Base-by-base conservation (phyloP, 2,888 invertebrate species). In the Dascillus cervinus region DNA sequence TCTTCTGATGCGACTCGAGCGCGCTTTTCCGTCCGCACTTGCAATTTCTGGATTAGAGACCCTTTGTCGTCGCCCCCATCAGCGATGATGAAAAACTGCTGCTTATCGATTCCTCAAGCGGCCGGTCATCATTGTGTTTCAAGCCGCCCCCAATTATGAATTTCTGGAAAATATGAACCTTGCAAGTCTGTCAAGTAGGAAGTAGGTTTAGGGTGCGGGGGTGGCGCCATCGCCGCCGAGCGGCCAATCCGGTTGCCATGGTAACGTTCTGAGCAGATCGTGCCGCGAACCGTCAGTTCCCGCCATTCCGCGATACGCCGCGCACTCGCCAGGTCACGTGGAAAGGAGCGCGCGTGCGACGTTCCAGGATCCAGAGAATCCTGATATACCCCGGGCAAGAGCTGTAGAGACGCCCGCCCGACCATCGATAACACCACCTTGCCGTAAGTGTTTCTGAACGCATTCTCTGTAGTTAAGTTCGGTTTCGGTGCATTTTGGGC, bases 241-340 rank as follows among this genome's bases (percentile, higher is more conserved):
- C 57, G 58, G 55, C 57, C 53, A 56, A 55, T 56, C n/a, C 55
- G 56, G 61, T 64, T 52, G 57, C 55, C 62, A 64, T 62, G 58
- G 56, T 52, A 58, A 63, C 62, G 60, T 58, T 53, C 52, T 56
- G 58, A 53, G 56, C 53, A 47, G 50, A 51, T 52, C 51, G 50
- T 47, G 46, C 47, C 43, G 37, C 49, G 49, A 46, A 46, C 48
- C 44, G 46, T 43, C 46, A 46, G 55, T 62, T 62, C 60, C 62
- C 62, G 60, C 62, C 62, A 61, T 57, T 59, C 58, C 56, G 60
- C 57, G 57, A 56, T 45, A 58, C 60, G 60, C 55, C 62, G 64
- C 65, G 65, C 57, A 58, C 55, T 60, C 62, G 65, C 64, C 65
- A 53, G 52, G 55, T 58, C 58, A 56, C 56, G 58, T 57, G 58